Percentiles rank a stretch among this genome's conserved stretches.
Conservation (phyloP, 1,140 invertebrate genomes). For the Mylabris phalerata region DNA sequence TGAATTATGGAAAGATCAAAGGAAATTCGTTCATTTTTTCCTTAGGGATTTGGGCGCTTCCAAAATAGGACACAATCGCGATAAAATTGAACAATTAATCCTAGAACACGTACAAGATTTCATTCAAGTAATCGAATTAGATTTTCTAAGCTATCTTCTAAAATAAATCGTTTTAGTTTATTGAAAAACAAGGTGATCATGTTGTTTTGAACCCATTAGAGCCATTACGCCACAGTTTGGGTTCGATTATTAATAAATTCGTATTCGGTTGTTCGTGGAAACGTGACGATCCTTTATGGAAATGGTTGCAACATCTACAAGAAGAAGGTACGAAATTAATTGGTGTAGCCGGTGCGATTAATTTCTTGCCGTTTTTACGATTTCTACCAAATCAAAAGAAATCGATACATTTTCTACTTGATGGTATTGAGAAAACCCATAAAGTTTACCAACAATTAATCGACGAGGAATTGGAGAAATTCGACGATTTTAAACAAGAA, state of each 20-base stretch:
- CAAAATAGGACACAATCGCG: slow-evolving; percentile 48
- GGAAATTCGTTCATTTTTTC: slow-evolving; percentile 63
- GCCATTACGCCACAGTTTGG: slow-evolving; percentile 61
- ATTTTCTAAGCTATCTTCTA: background rate
- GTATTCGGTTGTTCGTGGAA: slow-evolving; percentile 67
- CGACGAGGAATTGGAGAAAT: slow-evolving; percentile 45
- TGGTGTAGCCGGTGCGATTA: slow-evolving; percentile 70
- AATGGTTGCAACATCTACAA: slow-evolving; percentile 63
- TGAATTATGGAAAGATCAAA: slow-evolving; percentile 72
- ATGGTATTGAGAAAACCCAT: slow-evolving; percentile 66
- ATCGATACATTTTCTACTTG: slow-evolving; percentile 51
- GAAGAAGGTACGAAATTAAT: slow-evolving; percentile 73
- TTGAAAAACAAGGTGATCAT: slow-evolving; percentile 24
- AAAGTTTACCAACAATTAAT: slow-evolving; percentile 62
- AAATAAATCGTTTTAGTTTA: slow-evolving; percentile 31
- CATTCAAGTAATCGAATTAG: slow-evolving; percentile 46
- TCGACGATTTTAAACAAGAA: slow-evolving; percentile 30
- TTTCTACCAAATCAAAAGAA: slow-evolving; percentile 52
- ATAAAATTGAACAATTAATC: slow-evolving; percentile 62
- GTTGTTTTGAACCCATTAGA: slow-evolving; percentile 44
- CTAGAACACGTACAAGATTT: slow-evolving; percentile 53
- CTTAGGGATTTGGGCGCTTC: slow-evolving; percentile 71
- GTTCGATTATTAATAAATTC: slow-evolving; percentile 66
- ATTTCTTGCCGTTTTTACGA: slow-evolving; percentile 74
- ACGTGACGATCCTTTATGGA: slow-evolving; percentile 63